Conservation (phyloP, 1,140 invertebrate species). For the Leptopilina clavipes region DNA sequence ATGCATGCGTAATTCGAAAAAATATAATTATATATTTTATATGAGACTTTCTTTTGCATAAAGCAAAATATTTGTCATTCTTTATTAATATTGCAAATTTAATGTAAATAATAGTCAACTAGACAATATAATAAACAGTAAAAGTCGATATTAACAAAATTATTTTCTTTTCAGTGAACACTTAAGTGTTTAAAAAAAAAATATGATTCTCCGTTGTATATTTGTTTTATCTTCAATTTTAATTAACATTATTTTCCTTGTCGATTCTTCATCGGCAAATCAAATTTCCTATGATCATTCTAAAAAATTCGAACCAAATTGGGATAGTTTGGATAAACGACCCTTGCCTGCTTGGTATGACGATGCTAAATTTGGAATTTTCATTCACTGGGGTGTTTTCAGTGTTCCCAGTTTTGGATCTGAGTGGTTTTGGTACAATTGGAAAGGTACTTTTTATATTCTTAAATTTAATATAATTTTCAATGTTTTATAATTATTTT, state of each 20-base stretch:
- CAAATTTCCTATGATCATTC: not conserved
- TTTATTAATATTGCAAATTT: too few species aligned
- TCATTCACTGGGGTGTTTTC: constrained; percentile 95
- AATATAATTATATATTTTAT: too few species aligned
- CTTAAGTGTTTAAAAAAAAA: not conserved
- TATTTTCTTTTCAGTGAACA: too few species aligned
- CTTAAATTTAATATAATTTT: too few species aligned
- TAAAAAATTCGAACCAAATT: constrained; percentile 76
- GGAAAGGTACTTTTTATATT: constrained; percentile 77
- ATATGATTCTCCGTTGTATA: not conserved
- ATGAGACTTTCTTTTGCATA: too few species aligned
- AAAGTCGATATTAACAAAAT: too few species aligned
- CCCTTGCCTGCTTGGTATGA: constrained; percentile 93
- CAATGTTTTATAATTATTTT: too few species aligned
- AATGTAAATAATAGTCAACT: too few species aligned
- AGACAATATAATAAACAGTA: too few species aligned
- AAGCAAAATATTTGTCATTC: too few species aligned
- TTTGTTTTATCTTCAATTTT: not conserved
- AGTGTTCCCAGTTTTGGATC: constrained; percentile 89
- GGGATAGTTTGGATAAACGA: constrained; percentile 89
- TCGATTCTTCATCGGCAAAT: not conserved
- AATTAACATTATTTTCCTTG: not conserved
- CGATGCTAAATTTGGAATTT: constrained; percentile 92
- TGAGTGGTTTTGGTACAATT: constrained; percentile 93
- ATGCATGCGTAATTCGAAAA: not conserved